phyloP scores from a whole-genome alignment of 2,888 invertebrate genomes.

The Ctenicera cuprea region DNA sequence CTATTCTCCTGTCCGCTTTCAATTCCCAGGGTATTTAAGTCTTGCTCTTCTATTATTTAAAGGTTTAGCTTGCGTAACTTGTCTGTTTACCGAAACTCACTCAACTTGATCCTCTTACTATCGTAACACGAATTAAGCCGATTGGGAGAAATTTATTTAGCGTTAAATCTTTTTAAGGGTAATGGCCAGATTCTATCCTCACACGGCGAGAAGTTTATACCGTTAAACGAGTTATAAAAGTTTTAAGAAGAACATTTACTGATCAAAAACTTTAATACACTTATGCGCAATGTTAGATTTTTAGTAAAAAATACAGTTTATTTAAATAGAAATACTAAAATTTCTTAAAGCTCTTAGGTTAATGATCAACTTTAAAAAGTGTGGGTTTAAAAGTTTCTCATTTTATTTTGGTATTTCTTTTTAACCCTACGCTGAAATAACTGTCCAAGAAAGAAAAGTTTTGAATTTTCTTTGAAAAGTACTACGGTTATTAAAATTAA shows the following conservation, averaged over 20 bases:
- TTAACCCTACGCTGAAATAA: too few species aligned
- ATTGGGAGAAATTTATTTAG: conserved; percentile 19
- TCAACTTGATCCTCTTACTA: conserved; percentile 18
- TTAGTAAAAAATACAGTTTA: too few species aligned
- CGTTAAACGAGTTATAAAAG: not conserved
- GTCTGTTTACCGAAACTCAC: conserved; percentile 17
- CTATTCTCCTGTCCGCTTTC: not conserved
- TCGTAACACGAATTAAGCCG: conserved; percentile 17
- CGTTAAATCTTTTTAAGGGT: conserved; percentile 19
- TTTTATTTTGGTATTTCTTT: too few species aligned
- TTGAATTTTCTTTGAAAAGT: not conserved
- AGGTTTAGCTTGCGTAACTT: conserved; percentile 8
- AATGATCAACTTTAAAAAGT: too few species aligned
- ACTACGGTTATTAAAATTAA: not conserved
- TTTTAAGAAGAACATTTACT: not conserved
- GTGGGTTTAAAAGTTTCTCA: too few species aligned
- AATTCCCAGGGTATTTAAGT: conserved; percentile 1
- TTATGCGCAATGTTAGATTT: too few species aligned
- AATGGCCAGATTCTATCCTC: conserved; percentile 5
- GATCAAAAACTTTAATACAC: not conserved
- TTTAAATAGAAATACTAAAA: too few species aligned
- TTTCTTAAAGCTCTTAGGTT: too few species aligned
- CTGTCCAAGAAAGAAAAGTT: not conserved
- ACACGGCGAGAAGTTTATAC: not conserved
- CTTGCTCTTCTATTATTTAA: conserved; percentile 20